Conservation (phyloP, 92 coral and sea anemone genomes). For the Phenganax marumi region DNA sequence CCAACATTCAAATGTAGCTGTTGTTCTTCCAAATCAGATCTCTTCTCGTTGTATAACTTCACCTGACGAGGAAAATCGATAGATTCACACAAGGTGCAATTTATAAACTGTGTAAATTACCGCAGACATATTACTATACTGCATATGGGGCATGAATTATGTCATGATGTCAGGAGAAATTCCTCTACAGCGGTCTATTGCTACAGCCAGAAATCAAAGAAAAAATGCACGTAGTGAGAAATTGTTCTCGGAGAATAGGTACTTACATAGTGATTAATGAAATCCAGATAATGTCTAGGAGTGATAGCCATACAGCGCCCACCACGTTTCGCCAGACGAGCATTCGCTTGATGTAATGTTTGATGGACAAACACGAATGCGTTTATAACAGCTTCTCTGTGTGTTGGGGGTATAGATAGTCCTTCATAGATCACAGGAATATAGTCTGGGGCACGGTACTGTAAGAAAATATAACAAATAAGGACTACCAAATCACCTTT, state of each 20-base stretch:
- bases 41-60: conserved; percentile 90
- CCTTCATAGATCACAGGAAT: conserved; percentile 93
- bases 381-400: conserved; percentile 95
- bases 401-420: conserved; percentile 86
- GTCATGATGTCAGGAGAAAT: too few species aligned
- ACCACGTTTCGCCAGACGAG: conserved; percentile 86
- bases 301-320: conserved; percentile 95
- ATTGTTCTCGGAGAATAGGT: neutral
- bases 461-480: conserved; percentile 8
- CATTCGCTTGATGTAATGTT: conserved; percentile 91
- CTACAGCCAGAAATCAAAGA: too few species aligned
- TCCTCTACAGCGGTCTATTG: too few species aligned
- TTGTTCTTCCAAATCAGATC: conserved; percentile 96
- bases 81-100: neutral
- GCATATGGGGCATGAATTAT: too few species aligned
- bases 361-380: conserved; percentile 99
- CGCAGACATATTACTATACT: too few species aligned
- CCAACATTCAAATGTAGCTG: conserved; percentile 97
- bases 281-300: conserved; percentile 94
- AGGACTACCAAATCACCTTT: neutral
- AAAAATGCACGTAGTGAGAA: too few species aligned
- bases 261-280: conserved; percentile 94
- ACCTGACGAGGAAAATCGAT: conserved; percentile 51
- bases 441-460: conserved; percentile 95
- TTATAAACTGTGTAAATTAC: too few species aligned